Conservation (phyloP, 2,797 vertebrate species). For the Hemitrygon akajei region DNA sequence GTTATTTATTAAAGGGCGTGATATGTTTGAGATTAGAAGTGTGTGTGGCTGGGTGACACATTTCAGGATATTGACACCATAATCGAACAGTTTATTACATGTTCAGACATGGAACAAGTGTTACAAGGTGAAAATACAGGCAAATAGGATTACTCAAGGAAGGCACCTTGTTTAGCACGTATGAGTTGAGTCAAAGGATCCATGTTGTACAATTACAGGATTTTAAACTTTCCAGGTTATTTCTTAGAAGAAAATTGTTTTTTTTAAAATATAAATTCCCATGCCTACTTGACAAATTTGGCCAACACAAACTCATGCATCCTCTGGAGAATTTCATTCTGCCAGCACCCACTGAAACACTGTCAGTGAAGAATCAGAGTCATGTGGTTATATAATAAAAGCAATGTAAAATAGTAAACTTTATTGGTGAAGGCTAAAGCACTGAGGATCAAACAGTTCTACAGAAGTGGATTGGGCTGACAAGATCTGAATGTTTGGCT, state of each 20-base stretch:
- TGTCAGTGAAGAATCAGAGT: neutral
- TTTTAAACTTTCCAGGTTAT: neutral
- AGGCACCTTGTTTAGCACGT: too few species aligned
- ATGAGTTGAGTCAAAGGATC: too few species aligned
- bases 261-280: neutral
- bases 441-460: neutral
- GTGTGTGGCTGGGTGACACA: neutral
- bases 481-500: neutral
- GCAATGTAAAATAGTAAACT: neutral
- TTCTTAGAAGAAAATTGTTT: neutral
- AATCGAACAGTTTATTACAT: neutral
- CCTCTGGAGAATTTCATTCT: neutral
- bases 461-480: neutral
- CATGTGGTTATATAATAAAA: neutral
- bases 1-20: neutral
- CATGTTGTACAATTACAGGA: too few species aligned
- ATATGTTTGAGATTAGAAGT: neutral
- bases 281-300: neutral
- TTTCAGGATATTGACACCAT: neutral
- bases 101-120: too few species aligned
- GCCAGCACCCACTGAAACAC: neutral
- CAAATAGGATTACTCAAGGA: too few species aligned
- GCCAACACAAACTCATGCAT: neutral
- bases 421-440: neutral
- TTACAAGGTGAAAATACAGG: too few species aligned